Evolutionary conservation across 2,113 vertebrate species (phyloP), one percentile per base, ranked within the genome.

Genomic region (Sylvia atricapilla): DNA sequence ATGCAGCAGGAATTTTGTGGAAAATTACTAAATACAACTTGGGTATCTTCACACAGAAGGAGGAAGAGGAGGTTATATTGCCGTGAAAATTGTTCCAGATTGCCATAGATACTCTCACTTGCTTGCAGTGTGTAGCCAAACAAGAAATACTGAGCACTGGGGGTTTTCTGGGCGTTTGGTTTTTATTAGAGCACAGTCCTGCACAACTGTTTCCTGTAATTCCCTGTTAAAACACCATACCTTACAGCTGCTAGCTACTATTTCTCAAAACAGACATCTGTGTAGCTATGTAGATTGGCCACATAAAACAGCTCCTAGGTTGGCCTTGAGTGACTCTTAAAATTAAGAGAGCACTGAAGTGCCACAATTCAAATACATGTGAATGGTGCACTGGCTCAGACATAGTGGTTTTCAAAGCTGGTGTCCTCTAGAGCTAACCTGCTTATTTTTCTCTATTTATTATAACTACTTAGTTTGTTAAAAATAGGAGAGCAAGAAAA

Each of bases 241-340:
- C 58, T 87, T 85, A 17, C 77, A 97, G 84, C 59, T 94, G 44
- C 60, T 70, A 31, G 46, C 46, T 91, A 4, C 53, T 86, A 2
- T 81, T 96, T 74, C 72, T 94, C 59, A 64, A 80, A 91, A 63
- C 22, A 88, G 69, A 79, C 76, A 62, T 67, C 64, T 90, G 28
- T 68, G 58, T 60, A 73, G 55, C 44, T 68, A 13, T 15, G 13
- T 3, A 18, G 31, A 59, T 91, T 2, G 2, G 43, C 58, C 21
- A 22, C 35, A 30, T 74, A 33, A 90, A 94, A 52, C 14, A 44
- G 44, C 39, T 80, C 15, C 64, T 37, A 5, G 46, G 28, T 60
- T 90, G 70, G 77, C 39, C 62, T 91, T 82, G 31, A 60, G n/a
- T 75, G 83, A 84, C 90, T 93, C 63, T 62, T 91, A 72, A 88